Evolutionary conservation across 2,113 vertebrate genomes (phyloP), one percentile per base, ranked within the genome.

Genomic region (Lutjanus erythropterus): DNA sequence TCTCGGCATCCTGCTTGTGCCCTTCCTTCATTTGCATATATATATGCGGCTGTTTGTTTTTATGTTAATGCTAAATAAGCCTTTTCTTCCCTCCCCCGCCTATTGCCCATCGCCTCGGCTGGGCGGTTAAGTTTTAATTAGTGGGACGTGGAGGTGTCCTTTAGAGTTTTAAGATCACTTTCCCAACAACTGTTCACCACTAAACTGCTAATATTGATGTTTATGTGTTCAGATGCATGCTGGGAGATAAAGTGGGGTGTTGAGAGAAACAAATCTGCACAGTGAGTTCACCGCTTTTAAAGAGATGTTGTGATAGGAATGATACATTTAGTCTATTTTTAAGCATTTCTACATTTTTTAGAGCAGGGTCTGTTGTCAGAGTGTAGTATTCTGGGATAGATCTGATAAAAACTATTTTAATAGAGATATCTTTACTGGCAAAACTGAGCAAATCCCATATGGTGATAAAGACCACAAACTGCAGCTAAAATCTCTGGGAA

Each of bases 51-150:
- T 90, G 85, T 90, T 89, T 88, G 86, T 90, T 87, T 91, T 90
- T 88, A 92, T 91, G 90, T 85, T 85, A 89, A 88, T 89, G 80
- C 80, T 86, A 87, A 93, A 89, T 87, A 90, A 86, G 29, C 86
- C 68, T 3, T 55, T 77, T 44, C 19, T 18, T 16, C 39, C 2
- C 0, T 31, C 71, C 53, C 15, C 70, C 27, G 60, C 47, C 50
- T 50, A 61, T 71, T 18, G 11, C 50, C 50, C 52, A 60, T 46
- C 50, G 76, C 66, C 70, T 85, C 58, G 50, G 69, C 46, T 84
- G 46, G 77, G 87, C 44, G 73, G 60, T 84, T 83, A 92, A 82
- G 80, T 85, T 90, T 90, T 91, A 91, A 93, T 89, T 88, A 81
- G 86, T 71, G 76, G 71, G 60, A 84, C 79, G 64, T 76, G 67